Evolutionary conservation across 1,140 invertebrate species (phyloP).

Genomic region (Periplaneta americana): DNA sequence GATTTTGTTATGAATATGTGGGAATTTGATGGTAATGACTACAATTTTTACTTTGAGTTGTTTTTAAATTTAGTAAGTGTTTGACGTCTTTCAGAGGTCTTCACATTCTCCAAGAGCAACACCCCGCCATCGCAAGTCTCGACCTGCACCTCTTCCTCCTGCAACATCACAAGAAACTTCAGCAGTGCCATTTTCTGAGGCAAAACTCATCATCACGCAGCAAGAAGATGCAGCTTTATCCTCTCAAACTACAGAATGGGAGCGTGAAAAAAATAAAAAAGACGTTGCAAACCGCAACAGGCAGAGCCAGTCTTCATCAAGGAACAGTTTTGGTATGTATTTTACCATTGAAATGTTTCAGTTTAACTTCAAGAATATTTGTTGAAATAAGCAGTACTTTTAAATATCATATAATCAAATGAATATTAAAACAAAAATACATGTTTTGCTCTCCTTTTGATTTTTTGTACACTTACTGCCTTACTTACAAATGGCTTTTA

Average conservation of each 20-base stretch:
- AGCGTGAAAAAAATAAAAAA: conserved; percentile 48
- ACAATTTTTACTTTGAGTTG: too few species aligned
- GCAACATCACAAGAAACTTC: conserved; percentile 25
- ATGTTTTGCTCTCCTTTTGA: too few species aligned
- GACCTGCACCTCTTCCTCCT: conserved; percentile 51
- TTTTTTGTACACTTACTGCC: too few species aligned
- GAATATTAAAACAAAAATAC: too few species aligned
- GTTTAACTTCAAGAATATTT: too few species aligned
- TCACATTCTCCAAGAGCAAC: conserved; percentile 30
- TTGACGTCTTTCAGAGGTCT: conserved; percentile 31
- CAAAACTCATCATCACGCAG: conserved; percentile 15
- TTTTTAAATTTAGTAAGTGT: conserved; percentile 9
- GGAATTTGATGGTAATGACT: too few species aligned
- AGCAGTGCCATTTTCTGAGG: not conserved
- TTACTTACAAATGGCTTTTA: too few species aligned
- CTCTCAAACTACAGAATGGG: conserved; percentile 27
- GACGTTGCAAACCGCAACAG: conserved; percentile 51
- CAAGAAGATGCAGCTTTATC: not conserved
- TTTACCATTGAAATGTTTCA: too few species aligned
- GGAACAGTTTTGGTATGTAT: not conserved
- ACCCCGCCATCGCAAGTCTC: conserved; percentile 41
- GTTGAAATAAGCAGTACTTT: too few species aligned
- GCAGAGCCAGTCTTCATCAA: conserved; percentile 27
- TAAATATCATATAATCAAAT: too few species aligned
- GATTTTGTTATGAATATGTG: too few species aligned